A percentile compares a stretch with the other conserved stretches of the same genome.
phyloP scores from a whole-genome alignment of 1,140 invertebrate genomes.

The Hyphantria cunea region DNA sequence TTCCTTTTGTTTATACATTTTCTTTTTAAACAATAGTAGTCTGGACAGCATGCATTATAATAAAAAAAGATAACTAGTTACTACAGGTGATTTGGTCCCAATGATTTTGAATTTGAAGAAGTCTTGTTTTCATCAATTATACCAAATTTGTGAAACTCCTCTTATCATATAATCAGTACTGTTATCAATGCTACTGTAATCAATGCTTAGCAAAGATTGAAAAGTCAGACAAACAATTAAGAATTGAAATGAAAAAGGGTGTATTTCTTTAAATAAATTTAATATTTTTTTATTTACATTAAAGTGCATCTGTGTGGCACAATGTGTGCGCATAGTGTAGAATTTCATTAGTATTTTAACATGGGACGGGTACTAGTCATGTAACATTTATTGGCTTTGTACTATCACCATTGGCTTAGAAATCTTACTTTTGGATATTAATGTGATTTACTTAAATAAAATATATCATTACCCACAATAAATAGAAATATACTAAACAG shows the following conservation, averaged over 20 bases:
- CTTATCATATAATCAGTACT: too few species aligned
- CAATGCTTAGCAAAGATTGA: too few species aligned
- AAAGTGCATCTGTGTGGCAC: conserved; percentile 29
- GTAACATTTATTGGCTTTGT: conserved; percentile 52
- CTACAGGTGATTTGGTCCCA: too few species aligned
- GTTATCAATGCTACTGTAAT: too few species aligned
- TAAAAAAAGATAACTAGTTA: too few species aligned
- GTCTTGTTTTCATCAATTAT: too few species aligned
- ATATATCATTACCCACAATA: conserved; percentile 34
- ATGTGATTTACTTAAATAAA: conserved; percentile 28
- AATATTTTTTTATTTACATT: conserved; percentile 27
- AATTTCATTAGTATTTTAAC: conserved; percentile 44
- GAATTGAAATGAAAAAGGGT: conserved; percentile 34
- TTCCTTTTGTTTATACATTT: too few species aligned
- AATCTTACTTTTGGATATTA: conserved; percentile 21
- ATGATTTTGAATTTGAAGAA: too few species aligned
- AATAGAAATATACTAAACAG: conserved; percentile 35
- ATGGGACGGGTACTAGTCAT: conserved; percentile 56
- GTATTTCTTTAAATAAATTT: conserved; percentile 21
- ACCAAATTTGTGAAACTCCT: too few species aligned
- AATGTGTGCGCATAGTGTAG: conserved; percentile 34
- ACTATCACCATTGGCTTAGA: conserved; percentile 45
- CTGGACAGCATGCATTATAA: too few species aligned
- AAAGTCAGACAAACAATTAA: not conserved
- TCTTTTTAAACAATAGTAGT: too few species aligned